Evolutionary conservation across 2,113 vertebrate genomes (phyloP).

Genomic region (Perognathus longimembris): DNA sequence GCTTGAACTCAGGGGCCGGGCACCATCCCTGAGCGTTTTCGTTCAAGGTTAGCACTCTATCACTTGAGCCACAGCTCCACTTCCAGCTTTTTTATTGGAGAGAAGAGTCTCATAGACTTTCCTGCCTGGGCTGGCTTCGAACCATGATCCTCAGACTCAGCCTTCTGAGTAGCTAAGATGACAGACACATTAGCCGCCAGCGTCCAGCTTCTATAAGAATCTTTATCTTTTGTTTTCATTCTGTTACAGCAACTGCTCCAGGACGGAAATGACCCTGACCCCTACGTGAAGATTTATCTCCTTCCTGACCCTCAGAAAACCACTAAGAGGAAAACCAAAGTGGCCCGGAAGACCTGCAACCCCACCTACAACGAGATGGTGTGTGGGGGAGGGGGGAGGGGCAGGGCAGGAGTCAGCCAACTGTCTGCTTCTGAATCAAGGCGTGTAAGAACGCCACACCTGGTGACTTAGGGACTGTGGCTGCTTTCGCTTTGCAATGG

Average conservation of each 20-base stretch:
- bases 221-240: neutral
- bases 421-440: neutral
- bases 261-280: slow-evolving; percentile 96
- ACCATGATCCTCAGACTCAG: too few species aligned
- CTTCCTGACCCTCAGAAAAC: slow-evolving; percentile 97
- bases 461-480: too few species aligned
- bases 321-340: slow-evolving; percentile 98
- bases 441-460: neutral
- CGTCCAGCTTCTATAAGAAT: neutral
- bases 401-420: neutral
- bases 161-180: too few species aligned
- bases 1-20: too few species aligned
- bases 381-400: neutral
- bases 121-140: too few species aligned
- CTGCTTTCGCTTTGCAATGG: neutral
- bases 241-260: slow-evolving; percentile 90
- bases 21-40: too few species aligned
- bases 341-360: slow-evolving; percentile 96
- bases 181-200: too few species aligned
- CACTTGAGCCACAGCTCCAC: too few species aligned
- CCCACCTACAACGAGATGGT: slow-evolving; percentile 99
- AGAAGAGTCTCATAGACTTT: too few species aligned
- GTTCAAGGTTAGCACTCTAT: too few species aligned
- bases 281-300: slow-evolving; percentile 97
- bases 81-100: too few species aligned